Evolutionary conservation across 2,888 invertebrate species (phyloP).

Genomic region (Trachelus troglodyta): DNA sequence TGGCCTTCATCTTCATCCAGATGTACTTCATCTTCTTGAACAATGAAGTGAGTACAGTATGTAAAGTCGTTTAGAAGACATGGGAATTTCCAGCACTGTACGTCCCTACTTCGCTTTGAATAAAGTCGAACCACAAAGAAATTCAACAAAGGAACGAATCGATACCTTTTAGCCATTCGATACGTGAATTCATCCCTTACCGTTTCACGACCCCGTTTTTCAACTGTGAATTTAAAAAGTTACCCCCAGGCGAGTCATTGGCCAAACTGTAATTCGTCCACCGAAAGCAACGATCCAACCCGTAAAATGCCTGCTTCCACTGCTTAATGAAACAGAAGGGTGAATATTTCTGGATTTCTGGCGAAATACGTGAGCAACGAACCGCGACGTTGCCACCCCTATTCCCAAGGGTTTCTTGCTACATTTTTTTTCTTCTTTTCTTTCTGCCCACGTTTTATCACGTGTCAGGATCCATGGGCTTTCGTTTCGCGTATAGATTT

Average conservation of each 20-base stretch:
- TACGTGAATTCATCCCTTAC: background rate
- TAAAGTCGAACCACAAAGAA: background rate
- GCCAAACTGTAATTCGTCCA: background rate
- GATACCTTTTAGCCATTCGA: background rate
- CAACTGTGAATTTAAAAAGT: background rate
- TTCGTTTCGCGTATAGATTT: background rate
- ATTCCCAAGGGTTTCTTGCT: background rate
- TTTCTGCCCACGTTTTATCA: background rate
- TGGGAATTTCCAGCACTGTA: background rate
- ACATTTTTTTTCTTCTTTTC: background rate
- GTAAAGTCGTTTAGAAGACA: background rate
- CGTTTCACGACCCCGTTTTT: background rate
- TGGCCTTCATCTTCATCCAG: constrained; percentile 97
- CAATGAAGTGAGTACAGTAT: constrained; percentile 79
- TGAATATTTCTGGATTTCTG: constrained; percentile 44
- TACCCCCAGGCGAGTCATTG: background rate
- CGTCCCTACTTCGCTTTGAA: background rate
- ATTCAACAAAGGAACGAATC: background rate
- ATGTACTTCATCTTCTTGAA: constrained; percentile 99
- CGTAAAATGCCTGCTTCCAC: constrained; percentile 24
- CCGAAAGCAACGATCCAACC: constrained; percentile 38
- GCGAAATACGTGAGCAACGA: background rate
- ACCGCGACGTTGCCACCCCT: background rate
- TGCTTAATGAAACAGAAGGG: constrained; percentile 52
- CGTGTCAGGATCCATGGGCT: background rate